Evolutionary conservation across 1,140 invertebrate species (phyloP).

Genomic region (Asobara japonica): DNA sequence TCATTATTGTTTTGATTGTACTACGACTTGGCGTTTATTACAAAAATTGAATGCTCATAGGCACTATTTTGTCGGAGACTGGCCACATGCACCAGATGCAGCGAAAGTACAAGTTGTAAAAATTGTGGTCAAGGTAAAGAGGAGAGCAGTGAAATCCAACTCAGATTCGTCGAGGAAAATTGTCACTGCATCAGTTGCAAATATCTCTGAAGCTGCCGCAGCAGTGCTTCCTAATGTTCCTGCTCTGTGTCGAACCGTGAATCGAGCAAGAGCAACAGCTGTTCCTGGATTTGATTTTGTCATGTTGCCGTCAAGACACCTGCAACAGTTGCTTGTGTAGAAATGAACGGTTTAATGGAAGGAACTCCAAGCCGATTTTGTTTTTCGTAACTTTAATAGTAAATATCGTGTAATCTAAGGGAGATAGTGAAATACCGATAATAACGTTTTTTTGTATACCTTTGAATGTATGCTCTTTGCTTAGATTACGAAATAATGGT

Average conservation of each 20-base stretch:
- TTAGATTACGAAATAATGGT: too few relatives aligned
- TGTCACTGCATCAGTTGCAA: background rate
- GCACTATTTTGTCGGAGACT: background rate
- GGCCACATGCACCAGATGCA: background rate
- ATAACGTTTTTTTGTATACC: too few relatives aligned
- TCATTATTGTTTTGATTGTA: too few relatives aligned
- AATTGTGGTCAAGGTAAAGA: background rate
- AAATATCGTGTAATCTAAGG: too few relatives aligned
- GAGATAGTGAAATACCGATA: too few relatives aligned
- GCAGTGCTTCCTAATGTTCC: background rate
- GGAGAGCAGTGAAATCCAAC: background rate
- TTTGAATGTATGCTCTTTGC: too few relatives aligned
- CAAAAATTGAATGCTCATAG: background rate
- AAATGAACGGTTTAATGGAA: too few relatives aligned
- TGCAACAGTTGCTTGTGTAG: too few relatives aligned
- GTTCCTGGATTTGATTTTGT: background rate
- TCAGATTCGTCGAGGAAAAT: background rate
- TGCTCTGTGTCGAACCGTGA: background rate
- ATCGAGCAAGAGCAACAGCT: background rate
- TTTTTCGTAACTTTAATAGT: too few relatives aligned
- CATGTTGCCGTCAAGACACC: too few relatives aligned
- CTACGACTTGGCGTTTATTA: background rate
- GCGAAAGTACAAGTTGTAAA: background rate
- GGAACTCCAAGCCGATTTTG: too few relatives aligned
- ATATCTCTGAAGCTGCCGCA: background rate